Base-by-base conservation (phyloP, 2,113 vertebrate species). In the Columbina picui region DNA sequence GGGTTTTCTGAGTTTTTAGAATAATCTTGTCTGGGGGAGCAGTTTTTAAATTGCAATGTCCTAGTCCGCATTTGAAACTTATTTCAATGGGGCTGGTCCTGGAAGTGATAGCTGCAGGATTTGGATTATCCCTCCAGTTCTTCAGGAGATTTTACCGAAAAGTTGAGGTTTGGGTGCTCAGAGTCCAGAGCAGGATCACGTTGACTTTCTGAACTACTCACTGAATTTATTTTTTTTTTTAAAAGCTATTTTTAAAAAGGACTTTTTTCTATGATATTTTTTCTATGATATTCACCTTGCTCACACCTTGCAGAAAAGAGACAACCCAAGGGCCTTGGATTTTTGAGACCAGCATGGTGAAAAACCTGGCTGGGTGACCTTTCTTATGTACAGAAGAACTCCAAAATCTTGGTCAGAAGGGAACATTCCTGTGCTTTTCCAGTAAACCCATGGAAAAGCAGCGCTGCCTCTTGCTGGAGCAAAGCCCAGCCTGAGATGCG, bases 401-500 rank as follows among this genome's bases (percentile, higher is more conserved):
- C 57, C 8, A 30, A 9, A 25, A 12, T n/a, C 45, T 26, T 63
- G 59, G 43, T 5, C 34, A n/a, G 53, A 43, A 69, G 47, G 38
- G 64, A 38, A 21, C 13, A 41, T 73, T 64, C 45, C 75, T 6
- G 9, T 19, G 53, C 10, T 81, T 87, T 87, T 81, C 57, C 57
- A 87, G 77, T 3, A 14, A 75, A 70, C 2, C 20, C 23, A 5
- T 2, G 2, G 77, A 56, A 26, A 75, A 36, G 25, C 2, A 23
- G 15, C 0, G 0, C 50, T 90, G 71, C 34, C 32, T 63, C 38
- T 21, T 22, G 43, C 74, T 79, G 81, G 77, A 81, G 68, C 59
- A 38, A 8, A 34, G 55, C 52, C 70, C 0, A 1, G 43, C 36
- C 0, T 0, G 3, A 45, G 30, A 64, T 27, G 18, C 1, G 4